Conservation (phyloP, 2,113 vertebrate species). For the Stigmatopora argus region DNA sequence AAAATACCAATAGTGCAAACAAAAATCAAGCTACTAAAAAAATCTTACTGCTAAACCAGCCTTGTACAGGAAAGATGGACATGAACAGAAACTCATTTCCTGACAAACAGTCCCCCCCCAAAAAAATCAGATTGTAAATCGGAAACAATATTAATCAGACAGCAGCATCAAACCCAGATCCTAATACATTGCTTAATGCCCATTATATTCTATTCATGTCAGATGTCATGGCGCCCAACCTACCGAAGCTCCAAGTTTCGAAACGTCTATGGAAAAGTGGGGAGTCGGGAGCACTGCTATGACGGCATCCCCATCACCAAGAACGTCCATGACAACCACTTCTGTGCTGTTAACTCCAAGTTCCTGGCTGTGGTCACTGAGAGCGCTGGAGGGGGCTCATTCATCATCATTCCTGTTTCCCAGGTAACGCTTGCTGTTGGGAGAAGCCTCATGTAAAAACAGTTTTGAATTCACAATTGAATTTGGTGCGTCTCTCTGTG, state of each 20-base stretch:
- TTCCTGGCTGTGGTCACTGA: conserved; percentile 94
- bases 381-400: conserved; percentile 87
- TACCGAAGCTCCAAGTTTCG: conserved; percentile 99
- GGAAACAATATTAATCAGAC: no score
- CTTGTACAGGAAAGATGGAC: no score
- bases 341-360: conserved; percentile 90
- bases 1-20: no score
- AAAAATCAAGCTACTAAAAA: no score
- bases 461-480: neutral
- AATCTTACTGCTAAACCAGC: no score
- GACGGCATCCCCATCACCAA: conserved; percentile 95
- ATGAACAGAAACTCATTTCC: no score
- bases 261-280: conserved; percentile 95
- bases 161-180: no score
- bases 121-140: no score
- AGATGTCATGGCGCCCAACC: conserved; percentile 99
- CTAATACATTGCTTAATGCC: neutral
- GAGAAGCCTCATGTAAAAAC: neutral
- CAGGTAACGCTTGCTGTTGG: conserved; percentile 72
- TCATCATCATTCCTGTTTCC: conserved; percentile 87
- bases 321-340: conserved; percentile 97
- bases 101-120: no score
- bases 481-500: neutral
- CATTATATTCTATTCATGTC: conserved; percentile 9
- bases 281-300: conserved; percentile 91